Conservation (phyloP, 2,888 invertebrate species). For the Dolichomitus sp. region DNA sequence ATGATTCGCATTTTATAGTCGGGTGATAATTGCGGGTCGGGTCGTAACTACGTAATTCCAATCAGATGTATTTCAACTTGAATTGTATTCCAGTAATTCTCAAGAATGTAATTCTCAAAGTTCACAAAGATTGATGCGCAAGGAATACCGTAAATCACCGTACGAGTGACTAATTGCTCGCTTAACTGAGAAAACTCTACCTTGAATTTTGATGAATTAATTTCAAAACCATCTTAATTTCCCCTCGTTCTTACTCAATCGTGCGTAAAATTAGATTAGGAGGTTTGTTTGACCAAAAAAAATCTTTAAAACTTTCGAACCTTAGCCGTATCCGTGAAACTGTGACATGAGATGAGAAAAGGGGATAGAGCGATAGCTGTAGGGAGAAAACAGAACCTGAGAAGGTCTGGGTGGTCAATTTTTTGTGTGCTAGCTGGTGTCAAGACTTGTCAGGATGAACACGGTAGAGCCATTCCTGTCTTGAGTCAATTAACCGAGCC, state of each 20-base stretch:
- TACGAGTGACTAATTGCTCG: not conserved
- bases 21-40: too few relatives aligned
- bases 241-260: not conserved
- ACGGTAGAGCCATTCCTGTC: slow-evolving; percentile 75
- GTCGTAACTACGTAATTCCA: too few relatives aligned
- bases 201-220: not conserved
- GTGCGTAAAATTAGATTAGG: not conserved
- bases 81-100: too few relatives aligned
- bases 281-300: not conserved
- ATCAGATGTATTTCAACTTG: too few relatives aligned
- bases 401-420: slow-evolving; percentile 62
- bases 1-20: too few relatives aligned
- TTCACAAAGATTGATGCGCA: too few relatives aligned
- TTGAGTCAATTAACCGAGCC: slow-evolving; percentile 80
- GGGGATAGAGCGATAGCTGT: slow-evolving; percentile 12
- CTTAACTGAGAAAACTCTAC: not conserved
- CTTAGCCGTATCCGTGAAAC: not conserved
- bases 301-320: not conserved
- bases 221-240: slow-evolving; percentile 9
- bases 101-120: too few relatives aligned
- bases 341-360: slow-evolving; percentile 9
- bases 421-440: slow-evolving; percentile 68
- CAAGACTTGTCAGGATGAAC: slow-evolving; percentile 75
- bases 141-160: too few relatives aligned
- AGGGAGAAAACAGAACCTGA: slow-evolving; percentile 27